Conservation (phyloP, 2,888 invertebrate genomes). For the Agriopis leucophaearia region DNA sequence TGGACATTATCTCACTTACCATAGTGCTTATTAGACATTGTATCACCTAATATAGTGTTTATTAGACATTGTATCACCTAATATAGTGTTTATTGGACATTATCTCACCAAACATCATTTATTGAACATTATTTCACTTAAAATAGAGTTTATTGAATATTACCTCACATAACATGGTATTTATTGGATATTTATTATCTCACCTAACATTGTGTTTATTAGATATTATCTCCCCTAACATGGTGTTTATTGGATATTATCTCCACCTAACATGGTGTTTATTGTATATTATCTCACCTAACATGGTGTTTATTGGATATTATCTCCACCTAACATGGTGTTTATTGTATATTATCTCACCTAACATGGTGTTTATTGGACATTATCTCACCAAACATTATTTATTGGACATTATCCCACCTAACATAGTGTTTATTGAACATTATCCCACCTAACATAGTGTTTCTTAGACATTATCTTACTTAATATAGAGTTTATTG, state of each 20-base stretch:
- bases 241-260: background rate
- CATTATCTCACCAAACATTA: background rate
- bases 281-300: too few species aligned
- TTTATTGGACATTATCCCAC: background rate
- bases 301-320: background rate
- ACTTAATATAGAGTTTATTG: background rate
- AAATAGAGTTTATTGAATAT: too few species aligned
- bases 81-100: background rate
- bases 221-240: too few species aligned
- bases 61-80: background rate
- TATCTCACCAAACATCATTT: background rate
- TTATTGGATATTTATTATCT: too few species aligned
- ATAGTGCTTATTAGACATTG: background rate
- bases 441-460: too few species aligned
- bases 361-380: background rate
- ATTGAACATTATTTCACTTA: background rate
- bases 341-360: background rate
- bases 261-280: too few species aligned
- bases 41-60: background rate
- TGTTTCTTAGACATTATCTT: too few species aligned
- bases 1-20: background rate
- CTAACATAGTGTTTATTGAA: background rate
- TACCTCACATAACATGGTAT: too few species aligned
- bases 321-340: background rate
- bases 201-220: too few species aligned